Base-by-base conservation (phyloP, 2,888 invertebrate genomes). In the Abrostola tripartita region DNA sequence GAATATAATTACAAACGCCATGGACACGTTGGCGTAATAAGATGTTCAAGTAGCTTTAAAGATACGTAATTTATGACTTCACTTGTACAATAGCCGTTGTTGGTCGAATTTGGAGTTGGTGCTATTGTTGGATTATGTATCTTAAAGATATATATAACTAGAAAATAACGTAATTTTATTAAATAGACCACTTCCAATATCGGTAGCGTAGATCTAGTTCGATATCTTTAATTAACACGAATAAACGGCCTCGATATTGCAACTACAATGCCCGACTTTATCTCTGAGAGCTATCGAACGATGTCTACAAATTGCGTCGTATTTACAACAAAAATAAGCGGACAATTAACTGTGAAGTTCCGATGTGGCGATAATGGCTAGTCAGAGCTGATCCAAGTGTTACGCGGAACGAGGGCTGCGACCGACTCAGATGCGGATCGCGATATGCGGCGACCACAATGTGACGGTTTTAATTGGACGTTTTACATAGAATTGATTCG, bases 221-320 rank as follows among this genome's bases (percentile, higher is more conserved):
- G 82, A 87, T 87, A 90, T 88, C 88, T 90, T 85, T 89, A 91
- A 91, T 90, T 90, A 91, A 88, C 85, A 87, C 85, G 84, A 86
- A 86, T 85, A 88, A 86, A 82, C 82, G 89, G 82, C 88, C 88
- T 84, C 88, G 81, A 90, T 90, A 85, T 86, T 84, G 83, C 83
- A 85, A 85, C 81, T 83, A 89, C 87, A 90, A 90, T 87, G 83
- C 77, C 71, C 78, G 84, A 83, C 83, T 81, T 87, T 90, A 91
- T 90, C 90, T 85, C 74, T 71, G 67, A 77, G 81, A 84, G 79
- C 83, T 81, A 90, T 89, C 89, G 84, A 85, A 77, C 85, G 86
- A 86, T 85, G 85, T 85, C 87, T 88, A 90, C 90, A 87, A 91
- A 91, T 90, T 92, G 88, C 84, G 81, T 84, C 84, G 85, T 86